Evolutionary conservation across 2,113 vertebrate genomes (phyloP), one percentile per base, ranked within the genome.

Genomic region (Brachyhypopomus occidentalis): DNA sequence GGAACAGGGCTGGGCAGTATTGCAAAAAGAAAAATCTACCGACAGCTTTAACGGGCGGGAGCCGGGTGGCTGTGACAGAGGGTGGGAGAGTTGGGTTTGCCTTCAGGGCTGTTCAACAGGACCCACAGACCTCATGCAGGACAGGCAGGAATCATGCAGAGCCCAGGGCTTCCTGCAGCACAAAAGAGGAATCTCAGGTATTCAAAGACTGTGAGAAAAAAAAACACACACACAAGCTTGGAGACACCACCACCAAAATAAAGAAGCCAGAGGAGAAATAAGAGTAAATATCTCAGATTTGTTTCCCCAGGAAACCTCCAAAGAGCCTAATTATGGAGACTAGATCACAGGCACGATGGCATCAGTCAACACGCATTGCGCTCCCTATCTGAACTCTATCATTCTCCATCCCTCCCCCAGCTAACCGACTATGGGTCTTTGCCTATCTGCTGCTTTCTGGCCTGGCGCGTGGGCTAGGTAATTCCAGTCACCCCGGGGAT

Each of bases 291-390:
- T 36, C 34, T 73, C n/a, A 22, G 30, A 75, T 72, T 52, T 34
- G 5, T n/a, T 74, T 79, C 36, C 64, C 66, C 71, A 80, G 75
- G 67, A 80, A 83, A 25, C 72, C 60, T 55, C 77, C 41, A 38
- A 66, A 58, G 38, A 56, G 25, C 20, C 36, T 52, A 80, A 66
- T 73, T 74, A 78, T 36, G 55, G 20, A 22, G 16, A 9, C 56
- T 41, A 75, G 59, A 75, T 76, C 59, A 30, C 62, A 82, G 56
- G 60, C 79, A 74, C 64, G 75, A 77, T 60, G 52, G 62, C 71
- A 79, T 72, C 74, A 74, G 62, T 27, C 23, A 34, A 8, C 30
- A 74, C 11, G 25, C 9, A 14, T 0, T 60, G 55, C 36, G 5
- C 63, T 55, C 60, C 14, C 3, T 6, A 34, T 22, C 36, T 22